Conservation (phyloP, 2,888 invertebrate genomes). For the Drosophila trichaetosa region DNA sequence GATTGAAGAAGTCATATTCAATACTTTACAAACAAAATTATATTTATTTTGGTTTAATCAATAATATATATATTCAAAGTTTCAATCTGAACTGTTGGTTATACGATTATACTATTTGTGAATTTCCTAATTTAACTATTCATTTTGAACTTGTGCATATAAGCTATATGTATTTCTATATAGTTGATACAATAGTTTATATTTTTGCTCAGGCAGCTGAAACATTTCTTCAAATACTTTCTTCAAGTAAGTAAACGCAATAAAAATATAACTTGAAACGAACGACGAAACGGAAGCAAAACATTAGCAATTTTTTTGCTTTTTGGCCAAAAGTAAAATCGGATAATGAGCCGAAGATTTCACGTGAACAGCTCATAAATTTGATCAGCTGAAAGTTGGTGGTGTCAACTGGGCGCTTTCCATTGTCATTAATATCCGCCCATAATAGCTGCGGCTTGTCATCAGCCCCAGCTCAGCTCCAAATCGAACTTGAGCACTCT, state of each 20-base stretch:
- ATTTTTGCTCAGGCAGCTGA: background rate
- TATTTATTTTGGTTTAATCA: background rate
- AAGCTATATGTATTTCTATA: background rate
- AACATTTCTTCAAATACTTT: background rate
- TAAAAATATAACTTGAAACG: background rate
- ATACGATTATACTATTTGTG: background rate
- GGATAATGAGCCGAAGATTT: constrained; percentile 9
- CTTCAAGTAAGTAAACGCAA: background rate
- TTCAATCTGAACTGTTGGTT: background rate
- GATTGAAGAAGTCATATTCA: background rate
- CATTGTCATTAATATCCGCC: constrained; percentile 56
- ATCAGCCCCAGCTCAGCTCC: constrained; percentile 32
- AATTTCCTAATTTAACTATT: background rate
- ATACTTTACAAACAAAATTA: background rate
- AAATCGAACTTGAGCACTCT: constrained; percentile 7
- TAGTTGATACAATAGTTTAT: no score
- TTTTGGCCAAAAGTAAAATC: constrained; percentile 10
- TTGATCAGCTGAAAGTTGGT: constrained; percentile 57
- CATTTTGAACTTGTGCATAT: background rate
- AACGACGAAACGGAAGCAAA: constrained; percentile 10
- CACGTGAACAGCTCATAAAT: constrained; percentile 12
- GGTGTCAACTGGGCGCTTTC: constrained; percentile 66
- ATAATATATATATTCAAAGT: background rate
- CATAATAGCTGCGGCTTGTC: constrained; percentile 52
- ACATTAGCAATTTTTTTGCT: background rate